Base-by-base conservation (phyloP, 2,113 vertebrate species). In the Triplophysa tibetana region DNA sequence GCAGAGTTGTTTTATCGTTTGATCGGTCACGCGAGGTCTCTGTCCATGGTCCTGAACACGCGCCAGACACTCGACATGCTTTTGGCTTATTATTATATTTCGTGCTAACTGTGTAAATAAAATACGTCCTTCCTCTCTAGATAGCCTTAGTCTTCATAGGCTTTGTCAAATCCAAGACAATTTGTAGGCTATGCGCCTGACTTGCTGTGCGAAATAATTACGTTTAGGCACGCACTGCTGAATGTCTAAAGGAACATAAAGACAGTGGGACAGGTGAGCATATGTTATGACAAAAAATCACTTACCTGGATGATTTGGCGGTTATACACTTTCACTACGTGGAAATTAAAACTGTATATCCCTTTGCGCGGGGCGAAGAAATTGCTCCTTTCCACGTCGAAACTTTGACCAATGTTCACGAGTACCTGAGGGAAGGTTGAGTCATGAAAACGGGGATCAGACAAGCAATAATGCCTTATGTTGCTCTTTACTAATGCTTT, bases 331-430 rank as follows among this genome's bases (percentile, higher is more conserved):
- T 99, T 99, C 56, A 99, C 97, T 86, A 99, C 97, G 85, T 99
- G 96, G 89, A 99, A 99, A 93, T 97, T 98, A 91, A 99, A 99
- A 94, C 96, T 98, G 95, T 98, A 99, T 93, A 99, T 97, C 85
- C 97, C 97, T 94, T 97, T 98, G 70, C 97, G 94, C 38, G 97
- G 97, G 14, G 97, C 91, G 79, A 96, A 95, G 87, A 99, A 99
- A 87, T 95, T 97, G 93, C 97, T 98, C 85, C 95, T 91, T 86
- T 99, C 96, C 63, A 95, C 94, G 63, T 98, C 97, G 82, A 99
- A 99, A 94, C 96, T 96, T 89, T 77, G 95, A 58, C 96, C 97
- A 87, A 98, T 87, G 82, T 99, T 99, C 88, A 99, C 97, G 72
- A 99, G 93, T 86, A 97, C 95, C 97, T 99, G 88, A 13, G 62